Base-by-base conservation (phyloP, 2,797 vertebrate genomes). In the Denticeps clupeoides region DNA sequence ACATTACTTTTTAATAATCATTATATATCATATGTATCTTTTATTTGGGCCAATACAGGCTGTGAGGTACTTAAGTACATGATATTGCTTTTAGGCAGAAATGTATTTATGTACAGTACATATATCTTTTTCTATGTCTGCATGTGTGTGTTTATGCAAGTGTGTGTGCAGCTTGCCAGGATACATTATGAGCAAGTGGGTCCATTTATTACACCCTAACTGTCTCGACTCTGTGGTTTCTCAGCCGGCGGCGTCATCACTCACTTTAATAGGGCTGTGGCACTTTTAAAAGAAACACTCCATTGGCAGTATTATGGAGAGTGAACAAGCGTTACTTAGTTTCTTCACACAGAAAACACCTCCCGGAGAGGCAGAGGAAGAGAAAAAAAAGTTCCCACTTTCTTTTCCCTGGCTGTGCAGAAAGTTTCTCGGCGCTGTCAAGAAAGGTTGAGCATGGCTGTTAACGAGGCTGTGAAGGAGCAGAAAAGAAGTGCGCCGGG, bases 261-360 rank as follows among this genome's bases (percentile, higher is more conserved):
- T 65, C 62, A 65, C 51, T 53, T 65, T 65, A 58, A 65, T 61
- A 47, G 53, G 50, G 40, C 47, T 4, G 44, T 50, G 47, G 43
- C 55, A 55, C 46, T 58, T 57, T 38, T 41, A 62, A 53, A 53
- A 49, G 57, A 56, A 49, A 44, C 50, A 53, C 49, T 49, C 45
- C 41, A 41, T 53, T 49, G 55, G 48, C 49, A 53, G 57, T 49
- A 57, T 49, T 46, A 51, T 53, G 45, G 45, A 29, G 47, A 54
- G 33, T 41, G 50, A 53, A 50, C 15, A 41, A 45, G 53, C 50
- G 48, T 49, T 56, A 59, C 51, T 60, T 60, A 52, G 52, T 38
- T 35, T 35, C 3, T 8, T 35, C 35, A 10, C 4, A 24, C 24
- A 5, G 2, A 4, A 5, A 7, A 3, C 22, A 23, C 24, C 2